Conservation (phyloP, 2,113 vertebrate genomes). For the Hirundichthys speculiger region DNA sequence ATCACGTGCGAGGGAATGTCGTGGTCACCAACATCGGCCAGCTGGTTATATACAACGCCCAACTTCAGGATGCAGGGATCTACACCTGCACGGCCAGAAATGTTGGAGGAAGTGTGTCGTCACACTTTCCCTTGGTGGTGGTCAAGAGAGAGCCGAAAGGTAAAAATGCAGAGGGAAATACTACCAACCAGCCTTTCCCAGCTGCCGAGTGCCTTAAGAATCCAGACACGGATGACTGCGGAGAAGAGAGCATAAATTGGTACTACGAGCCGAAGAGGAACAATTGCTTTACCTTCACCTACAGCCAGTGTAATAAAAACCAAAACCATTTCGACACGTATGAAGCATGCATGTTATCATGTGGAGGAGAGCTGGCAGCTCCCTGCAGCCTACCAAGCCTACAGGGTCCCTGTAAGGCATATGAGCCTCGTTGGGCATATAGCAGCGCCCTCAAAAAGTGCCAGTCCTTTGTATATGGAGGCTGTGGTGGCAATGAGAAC, state of each 20-base stretch:
- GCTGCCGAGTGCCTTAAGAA: conserved; percentile 90
- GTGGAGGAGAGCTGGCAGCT: conserved; percentile 88
- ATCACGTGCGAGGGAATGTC: conserved; percentile 90
- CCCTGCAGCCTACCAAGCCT: conserved; percentile 89
- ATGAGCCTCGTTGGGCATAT: conserved; percentile 94
- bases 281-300: conserved; percentile 95
- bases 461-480: conserved; percentile 94
- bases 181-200: conserved; percentile 85
- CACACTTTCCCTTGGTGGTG: conserved; percentile 91
- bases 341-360: conserved; percentile 89
- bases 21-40: conserved; percentile 98
- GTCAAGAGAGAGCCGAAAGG: conserved; percentile 78
- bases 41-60: conserved; percentile 95
- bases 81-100: conserved; percentile 94
- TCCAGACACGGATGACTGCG: conserved; percentile 90
- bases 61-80: conserved; percentile 89
- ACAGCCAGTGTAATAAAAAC: conserved; percentile 92
- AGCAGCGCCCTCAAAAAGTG: conserved; percentile 88
- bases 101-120: conserved; percentile 83
- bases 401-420: conserved; percentile 95
- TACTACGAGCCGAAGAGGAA: conserved; percentile 94
- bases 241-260: conserved; percentile 93
- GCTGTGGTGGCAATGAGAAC: conserved; percentile 95
- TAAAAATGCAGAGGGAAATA: conserved; percentile 63
- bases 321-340: conserved; percentile 93